Conservation (phyloP, 2,113 vertebrate species). For the Tapirus terrestris region DNA sequence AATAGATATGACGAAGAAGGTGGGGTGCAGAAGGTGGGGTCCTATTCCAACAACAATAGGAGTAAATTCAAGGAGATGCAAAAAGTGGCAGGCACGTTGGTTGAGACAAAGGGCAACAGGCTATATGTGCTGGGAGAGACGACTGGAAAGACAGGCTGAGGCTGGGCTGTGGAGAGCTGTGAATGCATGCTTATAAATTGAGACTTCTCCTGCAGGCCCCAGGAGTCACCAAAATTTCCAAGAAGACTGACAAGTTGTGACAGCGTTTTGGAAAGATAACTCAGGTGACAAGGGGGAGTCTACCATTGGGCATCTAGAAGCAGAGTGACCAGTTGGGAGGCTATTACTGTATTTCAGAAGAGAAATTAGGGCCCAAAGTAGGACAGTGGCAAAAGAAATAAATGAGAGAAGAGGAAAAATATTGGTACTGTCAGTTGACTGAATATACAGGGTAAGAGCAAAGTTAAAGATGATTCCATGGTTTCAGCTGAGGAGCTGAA, state of each 20-base stretch:
- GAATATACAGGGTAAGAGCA: background rate
- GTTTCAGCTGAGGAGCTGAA: background rate
- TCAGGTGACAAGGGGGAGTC: background rate
- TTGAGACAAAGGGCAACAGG: background rate
- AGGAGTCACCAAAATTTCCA: background rate
- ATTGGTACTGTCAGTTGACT: background rate
- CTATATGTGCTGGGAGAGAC: fast-evolving
- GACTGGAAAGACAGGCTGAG: background rate
- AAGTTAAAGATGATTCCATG: background rate
- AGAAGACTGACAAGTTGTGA: background rate
- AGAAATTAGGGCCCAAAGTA: background rate
- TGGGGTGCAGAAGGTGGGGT: background rate
- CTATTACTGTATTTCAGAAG: background rate
- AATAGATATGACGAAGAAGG: background rate
- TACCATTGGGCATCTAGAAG: background rate
- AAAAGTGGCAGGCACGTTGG: background rate
- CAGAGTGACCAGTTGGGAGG: background rate
- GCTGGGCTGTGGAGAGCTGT: fast-evolving
- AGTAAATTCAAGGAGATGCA: background rate
- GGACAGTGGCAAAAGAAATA: background rate
- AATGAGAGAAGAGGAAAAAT: background rate
- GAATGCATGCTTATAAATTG: background rate
- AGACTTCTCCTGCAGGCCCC: background rate
- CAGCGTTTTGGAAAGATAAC: background rate
- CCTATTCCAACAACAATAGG: background rate